phyloP scores from a whole-genome alignment of 2,113 vertebrate species.

The Eira barbara region DNA sequence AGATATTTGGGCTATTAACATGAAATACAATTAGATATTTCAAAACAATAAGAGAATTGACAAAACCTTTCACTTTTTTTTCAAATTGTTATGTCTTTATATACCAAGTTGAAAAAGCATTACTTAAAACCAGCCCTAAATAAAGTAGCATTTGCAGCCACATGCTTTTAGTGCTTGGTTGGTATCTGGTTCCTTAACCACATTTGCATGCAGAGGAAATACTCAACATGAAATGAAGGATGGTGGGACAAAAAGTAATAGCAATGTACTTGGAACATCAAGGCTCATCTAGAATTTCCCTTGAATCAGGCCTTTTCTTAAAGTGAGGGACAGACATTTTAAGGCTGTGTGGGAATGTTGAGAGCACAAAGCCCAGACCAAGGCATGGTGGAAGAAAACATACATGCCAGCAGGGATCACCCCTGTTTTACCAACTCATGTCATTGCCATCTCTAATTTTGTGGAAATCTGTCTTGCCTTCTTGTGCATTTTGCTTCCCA shows the following conservation, averaged over 20 bases:
- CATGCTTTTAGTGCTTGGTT: neutral
- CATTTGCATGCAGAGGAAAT: neutral
- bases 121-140: neutral
- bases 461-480: constrained; percentile 56
- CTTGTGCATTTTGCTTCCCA: constrained; percentile 61
- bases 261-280: neutral
- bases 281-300: constrained; percentile 57
- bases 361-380: neutral
- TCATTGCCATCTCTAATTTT: constrained; percentile 42
- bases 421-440: neutral
- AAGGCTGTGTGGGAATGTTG: constrained; percentile 10
- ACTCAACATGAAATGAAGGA: neutral
- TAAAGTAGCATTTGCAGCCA: neutral
- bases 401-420: neutral
- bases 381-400: neutral
- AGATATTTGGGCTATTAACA: neutral
- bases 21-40: neutral
- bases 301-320: constrained; percentile 57
- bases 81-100: neutral
- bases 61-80: neutral
- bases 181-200: neutral
- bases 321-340: neutral
- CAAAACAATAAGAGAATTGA: neutral
- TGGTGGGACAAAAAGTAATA: neutral
- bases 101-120: no score